Base-by-base conservation (phyloP, 2,797 vertebrate genomes). In the Muscicapa comitata region DNA sequence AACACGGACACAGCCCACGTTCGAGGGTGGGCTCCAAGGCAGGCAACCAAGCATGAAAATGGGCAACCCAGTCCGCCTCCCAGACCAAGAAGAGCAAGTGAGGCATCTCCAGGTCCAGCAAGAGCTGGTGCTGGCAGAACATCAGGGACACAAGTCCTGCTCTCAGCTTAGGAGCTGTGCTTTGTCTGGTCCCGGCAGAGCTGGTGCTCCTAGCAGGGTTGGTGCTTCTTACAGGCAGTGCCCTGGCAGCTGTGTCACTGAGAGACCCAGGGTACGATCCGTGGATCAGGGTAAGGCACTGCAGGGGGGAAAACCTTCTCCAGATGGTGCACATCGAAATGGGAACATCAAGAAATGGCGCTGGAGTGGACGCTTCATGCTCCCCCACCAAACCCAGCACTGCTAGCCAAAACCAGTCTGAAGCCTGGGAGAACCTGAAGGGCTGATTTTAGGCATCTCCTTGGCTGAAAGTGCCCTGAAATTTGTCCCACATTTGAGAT, bases 241-340 rank as follows among this genome's bases (percentile, higher is more conserved):
- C 12, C 62, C 63, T 63, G 2, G 0, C 37, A 50, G 40, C 43
- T 37, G 13, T 31, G 68, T 17, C 76, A 15, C 38, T 0, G 2
- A 31, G 63, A 55, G 43, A 53, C 18, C 53, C 4, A 1, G 38
- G 53, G 13, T 21, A 13, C 1, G 3, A 66, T 14, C 35, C n/a
- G 66, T 37, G 28, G 9, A 11, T 28, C 8, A 15, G 55, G 37
- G 42, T 23, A 57, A 42, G 62, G 53, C 53, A 50, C 37, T 33
- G 48, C 17, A 53, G 33, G 31, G 31, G 74, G 7, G 61, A 54
- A 73, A 94, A 62, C 16, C 75, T 92, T 88, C 80, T 84, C 58
- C 42, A 43, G n/a, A 33, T 47, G 55, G 13, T 58, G 58, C 38
- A 58, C 10, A 38, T 21, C 7, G 6, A n/a, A 59, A 31, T 3